Evolutionary conservation across 2,888 invertebrate species (phyloP).

Genomic region (Noctua comes): DNA sequence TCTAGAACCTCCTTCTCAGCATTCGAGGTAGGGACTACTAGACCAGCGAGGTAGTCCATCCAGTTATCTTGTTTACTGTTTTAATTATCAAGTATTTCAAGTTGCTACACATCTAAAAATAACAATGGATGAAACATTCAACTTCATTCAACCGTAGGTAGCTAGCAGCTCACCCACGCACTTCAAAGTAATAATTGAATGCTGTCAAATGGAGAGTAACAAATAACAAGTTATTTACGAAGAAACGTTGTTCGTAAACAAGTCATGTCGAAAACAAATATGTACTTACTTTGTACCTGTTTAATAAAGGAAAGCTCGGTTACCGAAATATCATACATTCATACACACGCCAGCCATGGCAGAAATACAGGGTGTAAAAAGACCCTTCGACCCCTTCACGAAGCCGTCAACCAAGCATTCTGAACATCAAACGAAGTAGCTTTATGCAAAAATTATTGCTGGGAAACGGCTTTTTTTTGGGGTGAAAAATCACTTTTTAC

Average conservation of each 20-base stretch:
- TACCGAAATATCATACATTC: background rate
- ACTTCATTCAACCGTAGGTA: background rate
- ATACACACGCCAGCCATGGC: background rate
- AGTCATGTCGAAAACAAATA: background rate
- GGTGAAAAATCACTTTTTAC: no score
- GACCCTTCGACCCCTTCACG: no score
- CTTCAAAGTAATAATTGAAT: slow-evolving; percentile 35
- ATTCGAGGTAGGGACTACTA: no score
- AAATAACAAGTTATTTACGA: slow-evolving; percentile 16
- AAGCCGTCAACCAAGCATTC: no score
- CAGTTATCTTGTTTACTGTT: background rate
- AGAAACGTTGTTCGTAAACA: slow-evolving; percentile 5
- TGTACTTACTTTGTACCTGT: background rate
- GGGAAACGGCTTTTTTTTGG: no score
- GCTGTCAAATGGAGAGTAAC: slow-evolving; percentile 16
- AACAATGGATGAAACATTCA: background rate
- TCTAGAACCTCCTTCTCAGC: no score
- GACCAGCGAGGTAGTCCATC: no score
- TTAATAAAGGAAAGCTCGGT: background rate
- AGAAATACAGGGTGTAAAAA: no score
- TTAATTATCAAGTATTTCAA: background rate
- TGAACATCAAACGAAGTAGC: no score
- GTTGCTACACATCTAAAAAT: background rate
- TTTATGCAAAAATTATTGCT: no score
- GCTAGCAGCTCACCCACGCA: background rate